A percentile compares a stretch with the other conserved stretches of the same genome.
These are phyloP conservation scores for Synergus gifuensis DNA, from an alignment of 2,888 invertebrate genomes.

Conservation along the genomic window DNA sequence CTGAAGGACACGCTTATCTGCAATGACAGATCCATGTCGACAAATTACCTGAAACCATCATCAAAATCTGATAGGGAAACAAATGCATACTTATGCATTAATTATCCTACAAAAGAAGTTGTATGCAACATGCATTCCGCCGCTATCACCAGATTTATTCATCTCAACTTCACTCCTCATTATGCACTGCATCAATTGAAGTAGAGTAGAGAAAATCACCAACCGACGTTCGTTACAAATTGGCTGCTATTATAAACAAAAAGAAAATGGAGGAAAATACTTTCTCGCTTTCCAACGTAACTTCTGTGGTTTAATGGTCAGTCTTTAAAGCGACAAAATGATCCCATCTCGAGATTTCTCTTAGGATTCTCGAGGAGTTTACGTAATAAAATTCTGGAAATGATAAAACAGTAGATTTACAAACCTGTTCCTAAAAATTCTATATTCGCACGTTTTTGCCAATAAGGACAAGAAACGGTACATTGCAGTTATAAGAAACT, in stretches of 20 bases:
- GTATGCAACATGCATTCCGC: neutral
- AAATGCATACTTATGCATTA: no score
- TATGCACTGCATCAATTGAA: neutral
- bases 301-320: conserved; percentile 3
- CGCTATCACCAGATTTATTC: neutral
- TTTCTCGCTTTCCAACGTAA: conserved; percentile 8
- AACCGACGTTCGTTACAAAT: conserved; percentile 2
- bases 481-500: neutral
- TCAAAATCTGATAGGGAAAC: no score
- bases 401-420: conserved; percentile 1
- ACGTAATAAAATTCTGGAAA: neutral
- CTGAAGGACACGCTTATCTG: neutral
- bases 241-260: conserved; percentile 9
- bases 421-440: neutral
- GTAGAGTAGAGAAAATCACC: neutral
- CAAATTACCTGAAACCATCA: neutral
- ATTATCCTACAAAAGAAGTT: neutral
- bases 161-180: neutral
- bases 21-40: neutral
- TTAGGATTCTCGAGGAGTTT: neutral
- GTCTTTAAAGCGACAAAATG: conserved; percentile 1
- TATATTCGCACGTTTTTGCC: neutral
- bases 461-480: conserved; percentile 7
- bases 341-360: neutral
- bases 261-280: conserved; percentile 17